Base-by-base conservation (phyloP, 1,140 invertebrate genomes). In the Cotesia chilonis region DNA sequence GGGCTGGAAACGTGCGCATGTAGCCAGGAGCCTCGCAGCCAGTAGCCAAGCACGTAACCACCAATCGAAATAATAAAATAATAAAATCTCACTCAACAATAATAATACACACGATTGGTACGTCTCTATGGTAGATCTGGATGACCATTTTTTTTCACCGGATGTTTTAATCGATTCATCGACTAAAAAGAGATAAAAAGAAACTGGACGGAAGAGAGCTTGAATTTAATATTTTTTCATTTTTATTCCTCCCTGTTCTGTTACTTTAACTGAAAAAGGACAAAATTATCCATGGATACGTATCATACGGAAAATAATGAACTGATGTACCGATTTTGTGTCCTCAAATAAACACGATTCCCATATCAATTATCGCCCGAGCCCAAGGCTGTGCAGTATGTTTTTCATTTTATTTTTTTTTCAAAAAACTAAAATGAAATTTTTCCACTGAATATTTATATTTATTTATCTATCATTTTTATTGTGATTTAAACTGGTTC, bases 31-130 rank as follows among this genome's bases (percentile, higher is more conserved):
- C 51, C 51, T 55, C 4, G 51, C 66, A 54, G 66, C 28, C 66
- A 68, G 6, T 51, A 17, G 47, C 41, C 41, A 68, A 41, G 71
- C 64, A 72, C 65, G 65, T 72, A 68, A 72, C 70, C 70, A 52
- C 70, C 37, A 72, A 67, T 72, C 52, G 61, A 72, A 72, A 72
- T 72, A 71, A 71, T 71, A 72, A 72, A 72, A 72, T 72, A 71
- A 71, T 71, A 72, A 72, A 72, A 72, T 72, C 64, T 67, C 63
- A 59, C 54, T 14, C 52, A 72, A 72, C 17, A 37, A 72, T 67
- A 72, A 72, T 72, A 67, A 72, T 72, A 72, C 70, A 67, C 38
- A 65, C 37, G 47, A 17, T 72, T 59, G 37, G 35, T 36, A n/a
- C 38, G 10, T 54, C 14, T 36, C 54, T 28, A 38, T 28, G 1